Conservation (phyloP, 2,113 vertebrate species). For the Piliocolobus tephrosceles region DNA sequence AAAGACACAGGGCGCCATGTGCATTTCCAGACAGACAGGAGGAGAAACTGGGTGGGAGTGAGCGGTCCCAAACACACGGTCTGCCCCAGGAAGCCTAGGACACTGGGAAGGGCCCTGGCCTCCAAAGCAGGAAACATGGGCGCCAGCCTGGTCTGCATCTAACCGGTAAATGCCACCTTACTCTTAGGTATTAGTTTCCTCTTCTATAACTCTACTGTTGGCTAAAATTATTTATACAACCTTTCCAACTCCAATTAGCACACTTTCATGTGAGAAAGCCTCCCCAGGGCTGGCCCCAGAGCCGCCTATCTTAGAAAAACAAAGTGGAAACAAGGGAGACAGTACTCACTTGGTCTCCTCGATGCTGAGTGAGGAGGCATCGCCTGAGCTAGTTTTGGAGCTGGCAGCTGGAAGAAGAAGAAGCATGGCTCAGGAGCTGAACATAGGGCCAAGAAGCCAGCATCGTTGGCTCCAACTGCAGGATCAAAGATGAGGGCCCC, state of each 20-base stretch:
- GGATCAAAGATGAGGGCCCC: not conserved
- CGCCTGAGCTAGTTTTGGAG: slow-evolving; percentile 89
- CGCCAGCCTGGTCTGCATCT: not conserved
- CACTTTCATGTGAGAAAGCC: accelerated
- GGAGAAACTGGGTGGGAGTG: not conserved
- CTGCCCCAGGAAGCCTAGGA: not conserved
- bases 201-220: not conserved
- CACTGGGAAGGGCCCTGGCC: not conserved
- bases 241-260: not conserved
- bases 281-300: not conserved
- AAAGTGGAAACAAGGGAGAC: accelerated
- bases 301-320: not conserved
- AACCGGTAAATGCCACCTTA: not conserved
- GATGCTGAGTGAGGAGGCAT: slow-evolving; percentile 91
- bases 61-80: not conserved
- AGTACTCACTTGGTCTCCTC: slow-evolving; percentile 92
- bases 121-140: not conserved
- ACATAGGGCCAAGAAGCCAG: not conserved
- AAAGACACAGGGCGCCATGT: not conserved
- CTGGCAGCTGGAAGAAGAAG: slow-evolving; percentile 72
- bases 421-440: not conserved
- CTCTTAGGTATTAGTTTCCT: not conserved
- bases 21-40: not conserved
- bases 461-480: not conserved
- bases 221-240: not conserved